Evolutionary conservation across 2,797 vertebrate species (phyloP), one percentile per base, ranked within the genome.

Genomic region (Gobio occitaniae): DNA sequence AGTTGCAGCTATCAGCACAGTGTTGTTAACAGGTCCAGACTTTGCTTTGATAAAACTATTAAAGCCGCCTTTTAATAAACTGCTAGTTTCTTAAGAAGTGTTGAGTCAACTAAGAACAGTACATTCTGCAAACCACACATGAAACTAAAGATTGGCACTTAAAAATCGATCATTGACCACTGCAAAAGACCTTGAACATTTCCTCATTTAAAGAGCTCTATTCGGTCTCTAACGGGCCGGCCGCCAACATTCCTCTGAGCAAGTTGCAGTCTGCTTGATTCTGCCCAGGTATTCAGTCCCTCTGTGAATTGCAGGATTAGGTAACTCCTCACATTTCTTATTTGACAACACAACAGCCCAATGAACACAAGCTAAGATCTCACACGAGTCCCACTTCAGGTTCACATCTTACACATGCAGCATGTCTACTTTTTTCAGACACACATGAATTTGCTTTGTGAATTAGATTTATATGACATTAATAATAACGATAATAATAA

Each of bases 231-330:
- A 13, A 59, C 7, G 21, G 76, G 83, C 47, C 0, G 10, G 4
- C 9, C 9, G 85, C 87, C 82, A 87, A 85, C 79, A 82, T 87
- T 84, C 83, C 74, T 78, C 66, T 68, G 48, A 66, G 80, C 74
- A 82, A 85, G 86, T 85, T 75, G 44, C 70, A 82, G 83, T 81
- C 69, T 78, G 85, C 74, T 84, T 56, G 17, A 77, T 29, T 82
- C 85, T 79, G 82, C 54, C 79, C 82, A 86, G 87, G 85, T 82
- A 86, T 84, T 72, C 56, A 70, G 48, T n/a, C 74, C 59, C 79
- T 66, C 66, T 36, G 56, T 38, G 54, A 83, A 72, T 61, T 56
- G n/a, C 76, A 50, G 82, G 74, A 74, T 85, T 82, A 82, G 80
- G 69, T 78, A 79, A 85, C 68, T 38, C 74, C 68, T 79, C 56